Percentiles rank a stretch among this genome's conserved stretches.
Evolutionary conservation across 2,113 vertebrate genomes (phyloP).

Genomic region (Fukomys damarensis): DNA sequence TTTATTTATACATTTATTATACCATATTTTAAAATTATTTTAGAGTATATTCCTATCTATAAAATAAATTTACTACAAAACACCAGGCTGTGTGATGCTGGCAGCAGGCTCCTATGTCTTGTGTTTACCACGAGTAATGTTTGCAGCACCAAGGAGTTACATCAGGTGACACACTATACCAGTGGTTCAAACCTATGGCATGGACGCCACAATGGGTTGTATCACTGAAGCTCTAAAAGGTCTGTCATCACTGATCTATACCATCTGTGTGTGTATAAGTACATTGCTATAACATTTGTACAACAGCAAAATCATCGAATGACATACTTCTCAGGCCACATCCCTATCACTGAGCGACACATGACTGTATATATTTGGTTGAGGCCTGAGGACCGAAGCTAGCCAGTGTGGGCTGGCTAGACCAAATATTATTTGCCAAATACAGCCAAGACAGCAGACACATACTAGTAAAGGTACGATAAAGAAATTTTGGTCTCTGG

Average conservation of each 20-base stretch:
- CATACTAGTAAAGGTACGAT: neutral
- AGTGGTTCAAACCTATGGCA: neutral
- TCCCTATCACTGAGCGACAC: neutral
- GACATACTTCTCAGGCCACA: neutral
- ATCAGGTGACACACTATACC: neutral
- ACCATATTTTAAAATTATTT: neutral
- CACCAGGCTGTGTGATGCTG: neutral
- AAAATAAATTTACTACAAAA: neutral
- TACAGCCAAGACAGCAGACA: constrained; percentile 45
- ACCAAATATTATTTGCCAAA: constrained; percentile 50
- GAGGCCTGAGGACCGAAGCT: neutral
- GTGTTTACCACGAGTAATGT: neutral
- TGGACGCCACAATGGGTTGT: no score
- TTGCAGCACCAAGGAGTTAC: neutral
- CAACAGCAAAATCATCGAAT: neutral
- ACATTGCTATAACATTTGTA: neutral
- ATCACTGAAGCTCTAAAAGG: neutral
- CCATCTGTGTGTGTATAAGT: neutral
- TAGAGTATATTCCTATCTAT: no score
- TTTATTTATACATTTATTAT: neutral
- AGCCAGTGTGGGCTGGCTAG: neutral
- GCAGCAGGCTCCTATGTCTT: neutral
- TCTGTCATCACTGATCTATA: neutral
- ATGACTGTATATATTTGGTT: neutral
- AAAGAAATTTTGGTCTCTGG: constrained; percentile 43